A percentile compares a stretch with the other conserved stretches of the same genome.
These are phyloP conservation scores for Acridotheres tristis DNA, from an alignment of 2,797 vertebrate species.

Conservation along the genomic window DNA sequence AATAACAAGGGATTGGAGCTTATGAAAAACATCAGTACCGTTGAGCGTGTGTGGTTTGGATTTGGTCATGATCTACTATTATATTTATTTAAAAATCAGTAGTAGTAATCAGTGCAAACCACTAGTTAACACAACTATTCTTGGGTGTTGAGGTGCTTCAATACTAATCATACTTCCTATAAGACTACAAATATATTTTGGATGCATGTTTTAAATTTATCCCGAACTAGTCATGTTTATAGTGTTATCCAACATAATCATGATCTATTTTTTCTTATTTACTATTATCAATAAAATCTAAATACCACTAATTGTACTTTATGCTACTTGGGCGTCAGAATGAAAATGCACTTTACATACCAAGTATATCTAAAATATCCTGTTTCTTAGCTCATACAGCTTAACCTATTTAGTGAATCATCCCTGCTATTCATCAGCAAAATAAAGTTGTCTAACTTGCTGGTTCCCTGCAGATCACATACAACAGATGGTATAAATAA, in stretches of 20 bases:
- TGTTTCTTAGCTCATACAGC: not conserved
- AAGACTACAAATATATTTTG: not conserved
- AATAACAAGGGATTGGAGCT: not conserved
- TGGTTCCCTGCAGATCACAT: not conserved
- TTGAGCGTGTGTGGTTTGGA: not conserved
- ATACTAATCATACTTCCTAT: not conserved
- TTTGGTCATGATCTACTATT: not conserved
- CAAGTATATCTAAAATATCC: not conserved
- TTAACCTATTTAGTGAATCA: not conserved
- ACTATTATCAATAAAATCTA: not conserved
- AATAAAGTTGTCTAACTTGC: not conserved
- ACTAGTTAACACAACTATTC: not conserved
- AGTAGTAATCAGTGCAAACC: not conserved
- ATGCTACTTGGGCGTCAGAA: not conserved
- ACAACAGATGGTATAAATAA: not conserved
- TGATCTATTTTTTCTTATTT: constrained; percentile 17
- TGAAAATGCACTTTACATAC: not conserved
- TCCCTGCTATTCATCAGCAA: not conserved
- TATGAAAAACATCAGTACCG: not conserved
- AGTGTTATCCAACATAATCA: not conserved
- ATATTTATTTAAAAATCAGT: not conserved
- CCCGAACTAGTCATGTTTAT: not conserved
- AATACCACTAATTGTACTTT: not conserved
- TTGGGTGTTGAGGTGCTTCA: not conserved
- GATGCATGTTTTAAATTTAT: not conserved